Base-by-base conservation (phyloP, 1,140 invertebrate species). In the Drosophila sp. region DNA sequence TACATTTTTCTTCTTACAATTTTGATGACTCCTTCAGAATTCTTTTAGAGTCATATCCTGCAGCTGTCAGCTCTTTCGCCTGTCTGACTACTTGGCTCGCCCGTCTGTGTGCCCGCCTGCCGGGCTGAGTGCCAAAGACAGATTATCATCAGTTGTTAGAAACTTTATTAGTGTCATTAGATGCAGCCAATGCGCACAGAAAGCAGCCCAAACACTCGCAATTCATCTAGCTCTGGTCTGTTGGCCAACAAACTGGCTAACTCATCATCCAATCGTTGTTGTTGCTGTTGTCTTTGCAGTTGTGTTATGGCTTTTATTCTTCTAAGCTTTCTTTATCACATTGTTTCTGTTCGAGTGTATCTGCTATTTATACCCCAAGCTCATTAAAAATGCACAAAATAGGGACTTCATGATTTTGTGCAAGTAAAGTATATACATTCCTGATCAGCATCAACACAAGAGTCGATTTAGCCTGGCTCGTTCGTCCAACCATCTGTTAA, bases 91-190 rank as follows among this genome's bases (percentile, higher is more conserved):
- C 21, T 21, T 21, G 21, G 21, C 21, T 21, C 21, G 61, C 40
- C 50, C 21, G 18, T 21, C 18, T 43, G 25, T 5, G 48, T 11
- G 18, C 16, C 32, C 11, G 53, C 18, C 6, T 11, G 32, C 36
- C 27, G 59, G 14, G 9, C 46, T 16, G 66, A 80, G 77, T 77
- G 80, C 81, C 77, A 80, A 77, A 86, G 80, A 83, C 80, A 83
- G 81, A 83, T 83, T 83, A 83, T 80, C 80, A 86, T 83, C 80
- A 83, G 80, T 84, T 81, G 80, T 56, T 25, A 77, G 77, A 83
- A 86, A 54, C 81, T 83, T 83, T 84, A 83, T 83, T 83, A 86
- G 80, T 83, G 80, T 83, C 80, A 83, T 83, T 83, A 83, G 80
- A 83, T 83, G 80, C 80, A 83, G 81, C 86, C 80, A 86, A 76